These are phyloP conservation scores for Anisognathus igniventris DNA, from an alignment of 2,797 vertebrate species.

Conservation along the genomic window DNA sequence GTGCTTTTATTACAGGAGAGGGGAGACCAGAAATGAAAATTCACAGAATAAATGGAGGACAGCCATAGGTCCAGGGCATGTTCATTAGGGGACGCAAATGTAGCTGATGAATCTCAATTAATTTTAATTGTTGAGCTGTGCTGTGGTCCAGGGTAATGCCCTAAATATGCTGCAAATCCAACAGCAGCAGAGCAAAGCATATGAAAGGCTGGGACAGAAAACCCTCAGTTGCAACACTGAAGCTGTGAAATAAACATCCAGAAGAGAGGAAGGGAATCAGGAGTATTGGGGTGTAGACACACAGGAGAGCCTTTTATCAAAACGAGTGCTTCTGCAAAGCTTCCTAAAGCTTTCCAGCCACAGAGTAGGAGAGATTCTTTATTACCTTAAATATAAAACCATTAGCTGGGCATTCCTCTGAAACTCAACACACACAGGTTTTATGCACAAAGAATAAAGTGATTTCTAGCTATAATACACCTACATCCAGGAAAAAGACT, in stretches of 20 bases:
- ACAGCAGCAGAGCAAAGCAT: not conserved
- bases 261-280: not conserved
- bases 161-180: accelerated
- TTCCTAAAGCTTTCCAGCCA: not conserved
- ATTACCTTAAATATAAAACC: not conserved
- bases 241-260: not conserved
- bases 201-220: not conserved
- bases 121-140: not conserved
- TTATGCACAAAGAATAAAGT: not conserved
- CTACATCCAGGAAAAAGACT: not conserved
- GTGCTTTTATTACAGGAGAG: not conserved
- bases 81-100: not conserved
- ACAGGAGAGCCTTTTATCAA: not conserved
- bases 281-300: not conserved
- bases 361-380: not conserved
- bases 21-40: not conserved
- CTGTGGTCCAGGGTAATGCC: not conserved
- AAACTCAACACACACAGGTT: not conserved
- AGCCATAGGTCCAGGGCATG: not conserved
- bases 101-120: not conserved
- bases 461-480: not conserved
- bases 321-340: not conserved
- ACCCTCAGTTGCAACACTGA: not conserved
- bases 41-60: not conserved
- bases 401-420: not conserved